Percentiles rank a stretch among this genome's conserved stretches.
Conservation (phyloP, 2,888 invertebrate species). For the Antheraea assamensis region DNA sequence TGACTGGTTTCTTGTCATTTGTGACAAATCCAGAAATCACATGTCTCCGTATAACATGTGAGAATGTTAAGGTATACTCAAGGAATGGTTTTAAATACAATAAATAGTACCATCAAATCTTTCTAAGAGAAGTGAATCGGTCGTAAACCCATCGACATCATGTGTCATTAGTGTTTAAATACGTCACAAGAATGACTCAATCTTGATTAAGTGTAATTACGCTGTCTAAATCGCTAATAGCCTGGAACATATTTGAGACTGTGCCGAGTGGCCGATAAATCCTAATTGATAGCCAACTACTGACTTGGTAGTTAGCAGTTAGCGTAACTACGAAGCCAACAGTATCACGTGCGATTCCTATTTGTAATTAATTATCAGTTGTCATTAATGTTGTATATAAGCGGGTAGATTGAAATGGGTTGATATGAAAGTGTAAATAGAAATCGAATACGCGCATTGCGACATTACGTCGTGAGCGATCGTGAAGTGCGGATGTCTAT, state of each 20-base stretch:
- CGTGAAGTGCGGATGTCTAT: not conserved
- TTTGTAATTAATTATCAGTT: not conserved
- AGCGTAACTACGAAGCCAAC: slow-evolving; percentile 1
- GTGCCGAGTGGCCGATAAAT: slow-evolving; percentile 5
- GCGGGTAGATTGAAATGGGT: not conserved
- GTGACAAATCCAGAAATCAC: no score
- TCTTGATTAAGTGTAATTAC: not conserved
- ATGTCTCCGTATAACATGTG: no score
- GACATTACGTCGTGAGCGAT: not conserved
- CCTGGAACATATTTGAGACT: not conserved
- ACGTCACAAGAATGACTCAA: not conserved
- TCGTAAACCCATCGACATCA: no score
- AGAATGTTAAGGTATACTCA: no score
- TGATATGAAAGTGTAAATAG: not conserved
- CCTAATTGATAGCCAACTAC: slow-evolving; percentile 4
- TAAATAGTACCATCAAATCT: no score
- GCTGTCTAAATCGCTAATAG: not conserved
- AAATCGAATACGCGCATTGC: not conserved
- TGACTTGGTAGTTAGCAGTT: slow-evolving; percentile 9
- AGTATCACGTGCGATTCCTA: not conserved
- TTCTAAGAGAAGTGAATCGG: no score
- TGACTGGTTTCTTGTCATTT: no score
- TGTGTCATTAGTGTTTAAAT: no score
- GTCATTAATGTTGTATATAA: not conserved
- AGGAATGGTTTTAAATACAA: no score